Evolutionary conservation across 2,888 invertebrate species (phyloP), one percentile per base, ranked within the genome.

Genomic region (Oconnorella tubifera): DNA sequence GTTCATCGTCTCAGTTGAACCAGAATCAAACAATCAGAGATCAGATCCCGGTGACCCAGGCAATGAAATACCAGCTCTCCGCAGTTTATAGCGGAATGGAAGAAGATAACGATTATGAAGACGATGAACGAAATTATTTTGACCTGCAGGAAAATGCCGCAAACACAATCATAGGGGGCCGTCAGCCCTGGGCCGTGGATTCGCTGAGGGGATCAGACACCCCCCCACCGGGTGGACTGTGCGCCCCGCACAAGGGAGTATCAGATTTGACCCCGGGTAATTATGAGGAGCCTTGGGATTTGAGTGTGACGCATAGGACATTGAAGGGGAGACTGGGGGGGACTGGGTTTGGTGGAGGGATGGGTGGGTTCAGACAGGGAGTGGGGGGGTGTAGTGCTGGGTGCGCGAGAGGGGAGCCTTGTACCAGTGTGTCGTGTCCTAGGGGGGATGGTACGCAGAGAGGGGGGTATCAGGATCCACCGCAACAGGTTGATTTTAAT

Each of bases 111-210:
- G 40, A 40, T 14, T 19, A 14, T 6, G 53, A 51, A 6, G 10
- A 6, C 10, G 14, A 51, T 19, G 23, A 51, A 27, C 6, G 14
- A 4, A 27, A 51, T 4, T 51, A 51, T 27, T 51, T 23, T 23
- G 53, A 51, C 53, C 53, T 51, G 14, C 53, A 51, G 53, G 53
- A 51, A 27, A 25, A 51, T 25, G 53, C 53, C 14, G 53, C 53
- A 6, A n/a, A n/a, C n/a, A n/a, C n/a, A n/a, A n/a, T n/a, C n/a
- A n/a, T n/a, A n/a, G n/a, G n/a, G n/a, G n/a, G n/a, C n/a, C n/a
- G n/a, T n/a, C n/a, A n/a, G n/a, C n/a, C n/a, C n/a, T 40, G 40
- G 40, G 10, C 10, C 40, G 19, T 10, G 40, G 40, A 40, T 19
- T 40, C 40, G 10, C 40, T 40, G 40, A 10, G 40, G 40, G 40